phyloP scores from a whole-genome alignment of 92 coral and sea anemone species.

The Epizoanthus fatuus region DNA sequence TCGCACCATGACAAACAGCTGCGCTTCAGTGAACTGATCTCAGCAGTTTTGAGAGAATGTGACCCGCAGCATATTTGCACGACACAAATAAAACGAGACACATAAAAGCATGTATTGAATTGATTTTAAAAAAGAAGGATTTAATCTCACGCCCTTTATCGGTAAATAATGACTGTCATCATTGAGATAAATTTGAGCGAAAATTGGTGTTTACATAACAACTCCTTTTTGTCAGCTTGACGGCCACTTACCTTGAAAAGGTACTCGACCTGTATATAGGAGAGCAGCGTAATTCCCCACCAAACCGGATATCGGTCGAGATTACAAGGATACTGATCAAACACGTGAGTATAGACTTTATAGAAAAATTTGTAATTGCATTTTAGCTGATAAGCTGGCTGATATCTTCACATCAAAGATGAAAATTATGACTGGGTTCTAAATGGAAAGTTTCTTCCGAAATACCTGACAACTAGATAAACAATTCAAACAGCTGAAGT shows the following conservation, averaged over 20 bases:
- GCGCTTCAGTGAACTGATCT: too few relatives aligned
- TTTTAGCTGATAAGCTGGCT: neutral
- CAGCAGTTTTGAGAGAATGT: too few relatives aligned
- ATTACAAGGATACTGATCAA: neutral
- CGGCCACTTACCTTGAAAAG: slow-evolving; percentile 1
- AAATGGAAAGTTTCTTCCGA: neutral
- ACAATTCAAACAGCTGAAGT: neutral
- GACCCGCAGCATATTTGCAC: too few relatives aligned
- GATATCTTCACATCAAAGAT: neutral
- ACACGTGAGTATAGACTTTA: neutral
- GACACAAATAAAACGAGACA: neutral
- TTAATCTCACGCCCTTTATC: neutral
- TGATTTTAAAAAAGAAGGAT: neutral
- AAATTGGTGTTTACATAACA: neutral
- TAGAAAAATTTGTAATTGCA: neutral
- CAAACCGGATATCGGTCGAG: slow-evolving; percentile 3
- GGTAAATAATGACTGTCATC: neutral
- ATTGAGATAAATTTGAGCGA: neutral
- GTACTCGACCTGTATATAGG: neutral
- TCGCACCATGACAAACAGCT: too few relatives aligned
- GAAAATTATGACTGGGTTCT: neutral
- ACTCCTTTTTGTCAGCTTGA: neutral
- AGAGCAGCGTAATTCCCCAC: neutral
- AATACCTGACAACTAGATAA: neutral
- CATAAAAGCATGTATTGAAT: neutral